These are phyloP conservation scores for Apoda limacodes DNA, from an alignment of 2,888 invertebrate species.

Conservation along the genomic window DNA sequence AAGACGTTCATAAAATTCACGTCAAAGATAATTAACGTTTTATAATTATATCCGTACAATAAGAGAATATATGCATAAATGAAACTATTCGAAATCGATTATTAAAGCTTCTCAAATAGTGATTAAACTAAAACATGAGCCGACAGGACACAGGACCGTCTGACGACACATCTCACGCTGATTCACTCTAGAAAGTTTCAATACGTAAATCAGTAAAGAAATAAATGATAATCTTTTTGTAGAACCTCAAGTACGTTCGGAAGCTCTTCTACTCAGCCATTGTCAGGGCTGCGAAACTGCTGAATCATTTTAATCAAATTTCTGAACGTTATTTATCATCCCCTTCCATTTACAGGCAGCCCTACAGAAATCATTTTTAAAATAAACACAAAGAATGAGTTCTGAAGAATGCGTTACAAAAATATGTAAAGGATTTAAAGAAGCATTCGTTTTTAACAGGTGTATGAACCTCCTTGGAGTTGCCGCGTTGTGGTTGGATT, in stretches of 20 bases:
- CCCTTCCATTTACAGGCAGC: conserved; percentile 21
- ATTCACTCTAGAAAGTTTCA: conserved; percentile 20
- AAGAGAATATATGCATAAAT: too few species aligned
- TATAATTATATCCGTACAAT: too few species aligned
- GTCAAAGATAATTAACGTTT: too few species aligned
- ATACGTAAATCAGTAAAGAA: conserved; percentile 31
- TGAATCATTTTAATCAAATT: conserved; percentile 50
- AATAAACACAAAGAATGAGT: conserved; percentile 46
- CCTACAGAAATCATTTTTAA: conserved; percentile 25
- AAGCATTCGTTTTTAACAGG: conserved; percentile 46
- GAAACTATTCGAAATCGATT: too few species aligned
- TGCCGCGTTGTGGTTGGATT: conserved; percentile 22
- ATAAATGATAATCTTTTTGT: conserved; percentile 29
- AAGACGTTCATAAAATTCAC: too few species aligned
- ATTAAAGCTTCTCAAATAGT: too few species aligned
- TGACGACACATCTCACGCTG: conserved; percentile 3
- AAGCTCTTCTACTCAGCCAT: conserved; percentile 29
- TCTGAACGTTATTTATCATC: conserved; percentile 41
- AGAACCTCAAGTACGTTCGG: conserved; percentile 27
- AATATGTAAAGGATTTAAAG: conserved; percentile 57
- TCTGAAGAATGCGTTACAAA: conserved; percentile 53
- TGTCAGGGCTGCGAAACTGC: conserved; percentile 32
- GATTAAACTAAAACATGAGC: too few species aligned
- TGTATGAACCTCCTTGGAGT: conserved; percentile 38
- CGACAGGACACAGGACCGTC: neutral